Percentiles rank a stretch among this genome's conserved stretches.
These are phyloP conservation scores for Pelobates fuscus DNA, from an alignment of 2,113 vertebrate genomes.

Conservation along the genomic window DNA sequence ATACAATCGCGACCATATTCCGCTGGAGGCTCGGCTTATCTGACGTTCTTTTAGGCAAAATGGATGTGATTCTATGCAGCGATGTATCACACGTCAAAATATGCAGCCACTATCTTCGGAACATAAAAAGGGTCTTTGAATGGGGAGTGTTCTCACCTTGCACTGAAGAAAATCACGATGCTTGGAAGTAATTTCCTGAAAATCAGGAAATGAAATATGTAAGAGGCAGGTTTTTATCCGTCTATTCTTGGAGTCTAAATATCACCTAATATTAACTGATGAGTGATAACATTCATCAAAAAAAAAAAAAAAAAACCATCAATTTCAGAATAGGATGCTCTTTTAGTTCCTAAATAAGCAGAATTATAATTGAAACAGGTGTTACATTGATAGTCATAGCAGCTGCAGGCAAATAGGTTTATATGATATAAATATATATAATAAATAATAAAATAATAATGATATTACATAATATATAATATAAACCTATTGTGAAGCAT, in stretches of 20 bases:
- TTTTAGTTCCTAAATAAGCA: too few relatives aligned
- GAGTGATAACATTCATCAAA: constrained; percentile 62
- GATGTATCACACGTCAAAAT: neutral
- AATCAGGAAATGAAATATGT: constrained; percentile 92
- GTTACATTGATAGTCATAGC: too few relatives aligned
- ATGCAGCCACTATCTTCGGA: neutral
- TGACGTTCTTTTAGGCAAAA: too few relatives aligned
- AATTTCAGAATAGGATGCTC: neutral
- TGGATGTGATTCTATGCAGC: neutral
- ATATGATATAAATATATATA: too few relatives aligned
- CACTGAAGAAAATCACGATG: constrained; percentile 59
- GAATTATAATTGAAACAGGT: too few relatives aligned
- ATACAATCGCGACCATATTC: too few relatives aligned
- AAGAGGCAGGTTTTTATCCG: constrained; percentile 48
- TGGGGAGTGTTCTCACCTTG: neutral
- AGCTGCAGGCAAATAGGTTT: too few relatives aligned
- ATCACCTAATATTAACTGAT: constrained; percentile 77
- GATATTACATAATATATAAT: too few relatives aligned
- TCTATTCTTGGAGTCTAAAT: constrained; percentile 53
- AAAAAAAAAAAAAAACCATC: too few relatives aligned
- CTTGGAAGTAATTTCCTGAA: constrained; percentile 85
- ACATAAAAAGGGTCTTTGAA: neutral
- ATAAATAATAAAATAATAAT: too few relatives aligned
- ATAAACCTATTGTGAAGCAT: too few relatives aligned
- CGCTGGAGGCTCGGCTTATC: too few relatives aligned